A percentile compares a stretch with the other conserved stretches of the same genome.
These are phyloP conservation scores for Adrianichthys oophorus DNA, from an alignment of 2,797 vertebrate genomes.

Conservation along the genomic window DNA sequence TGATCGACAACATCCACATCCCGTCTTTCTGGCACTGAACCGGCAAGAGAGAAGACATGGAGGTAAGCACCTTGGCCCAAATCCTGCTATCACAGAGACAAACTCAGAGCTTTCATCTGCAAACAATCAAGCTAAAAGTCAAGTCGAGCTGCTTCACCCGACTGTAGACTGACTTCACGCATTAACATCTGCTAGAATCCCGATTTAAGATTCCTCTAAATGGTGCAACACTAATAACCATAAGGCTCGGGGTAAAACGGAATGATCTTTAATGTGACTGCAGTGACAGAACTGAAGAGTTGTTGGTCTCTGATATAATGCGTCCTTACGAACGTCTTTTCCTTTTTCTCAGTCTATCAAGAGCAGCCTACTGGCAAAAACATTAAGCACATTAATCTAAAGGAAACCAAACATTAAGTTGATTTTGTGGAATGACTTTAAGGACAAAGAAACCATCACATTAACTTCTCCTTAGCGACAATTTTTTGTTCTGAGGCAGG, in stretches of 20 bases:
- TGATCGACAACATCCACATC: constrained; percentile 48
- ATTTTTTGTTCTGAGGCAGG: constrained; percentile 17
- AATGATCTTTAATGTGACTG: constrained; percentile 27
- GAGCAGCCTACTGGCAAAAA: constrained; percentile 38
- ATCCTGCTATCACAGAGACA: constrained; percentile 6
- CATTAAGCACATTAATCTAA: constrained; percentile 38
- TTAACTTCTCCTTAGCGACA: constrained; percentile 23
- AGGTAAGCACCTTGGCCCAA: constrained; percentile 22
- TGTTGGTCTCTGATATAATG: constrained; percentile 42
- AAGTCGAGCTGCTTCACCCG: no score
- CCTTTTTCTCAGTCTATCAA: constrained; percentile 30
- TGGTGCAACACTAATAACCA: constrained; percentile 19
- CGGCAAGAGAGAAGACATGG: neutral
- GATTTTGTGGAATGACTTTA: constrained; percentile 41
- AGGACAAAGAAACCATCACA: constrained; percentile 30
- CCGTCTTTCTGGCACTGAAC: constrained; percentile 48
- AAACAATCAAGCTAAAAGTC: constrained; percentile 16
- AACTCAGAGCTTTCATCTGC: constrained; percentile 7
- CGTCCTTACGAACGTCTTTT: constrained; percentile 57
- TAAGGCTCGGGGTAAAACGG: constrained; percentile 23
- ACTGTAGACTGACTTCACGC: no score
- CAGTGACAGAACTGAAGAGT: constrained; percentile 33
- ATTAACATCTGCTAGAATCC: no score
- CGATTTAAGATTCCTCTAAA: constrained; percentile 20
- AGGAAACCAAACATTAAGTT: constrained; percentile 36